phyloP scores from a whole-genome alignment of 2,113 vertebrate species.

The Nibea coibor region DNA sequence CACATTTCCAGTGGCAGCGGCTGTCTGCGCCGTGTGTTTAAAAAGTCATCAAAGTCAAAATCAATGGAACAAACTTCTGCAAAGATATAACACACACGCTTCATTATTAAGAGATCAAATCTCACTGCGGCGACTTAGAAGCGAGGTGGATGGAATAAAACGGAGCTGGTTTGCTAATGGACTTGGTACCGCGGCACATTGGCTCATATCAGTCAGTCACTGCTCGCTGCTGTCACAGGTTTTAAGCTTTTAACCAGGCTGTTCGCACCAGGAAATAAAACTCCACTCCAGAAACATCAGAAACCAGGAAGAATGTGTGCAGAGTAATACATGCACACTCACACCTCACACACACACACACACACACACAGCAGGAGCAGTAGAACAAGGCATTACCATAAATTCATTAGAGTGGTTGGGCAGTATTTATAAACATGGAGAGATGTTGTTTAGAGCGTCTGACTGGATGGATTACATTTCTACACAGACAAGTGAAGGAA shows the following conservation, averaged over 20 bases:
- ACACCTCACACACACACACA: conserved; percentile 52
- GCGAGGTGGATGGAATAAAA: conserved; percentile 57
- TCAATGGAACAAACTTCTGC: conserved; percentile 20
- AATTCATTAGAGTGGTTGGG: conserved; percentile 86
- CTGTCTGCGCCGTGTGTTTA: conserved; percentile 36
- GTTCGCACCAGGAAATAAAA: conserved; percentile 38
- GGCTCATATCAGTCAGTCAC: conserved; percentile 52
- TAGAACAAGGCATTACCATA: conserved; percentile 84
- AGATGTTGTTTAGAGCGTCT: conserved; percentile 86
- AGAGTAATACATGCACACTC: conserved; percentile 36
- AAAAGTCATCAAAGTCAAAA: conserved; percentile 53
- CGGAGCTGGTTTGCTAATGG: conserved; percentile 57
- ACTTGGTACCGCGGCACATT: conserved; percentile 48
- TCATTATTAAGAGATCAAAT: conserved; percentile 54
- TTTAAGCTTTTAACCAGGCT: conserved; percentile 68
- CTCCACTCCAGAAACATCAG: conserved; percentile 36
- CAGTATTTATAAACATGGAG: conserved; percentile 86
- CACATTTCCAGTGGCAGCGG: conserved; percentile 39
- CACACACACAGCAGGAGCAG: conserved; percentile 66
- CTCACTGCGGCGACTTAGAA: conserved; percentile 50
- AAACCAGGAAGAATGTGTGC: conserved; percentile 50
- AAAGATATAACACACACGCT: conserved; percentile 25
- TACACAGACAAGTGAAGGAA: conserved; percentile 82
- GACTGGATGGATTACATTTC: conserved; percentile 87
- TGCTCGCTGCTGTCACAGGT: conserved; percentile 53